Evolutionary conservation across 2,113 vertebrate species (phyloP), one percentile per base, ranked within the genome.

Genomic region (Alethe castanea): DNA sequence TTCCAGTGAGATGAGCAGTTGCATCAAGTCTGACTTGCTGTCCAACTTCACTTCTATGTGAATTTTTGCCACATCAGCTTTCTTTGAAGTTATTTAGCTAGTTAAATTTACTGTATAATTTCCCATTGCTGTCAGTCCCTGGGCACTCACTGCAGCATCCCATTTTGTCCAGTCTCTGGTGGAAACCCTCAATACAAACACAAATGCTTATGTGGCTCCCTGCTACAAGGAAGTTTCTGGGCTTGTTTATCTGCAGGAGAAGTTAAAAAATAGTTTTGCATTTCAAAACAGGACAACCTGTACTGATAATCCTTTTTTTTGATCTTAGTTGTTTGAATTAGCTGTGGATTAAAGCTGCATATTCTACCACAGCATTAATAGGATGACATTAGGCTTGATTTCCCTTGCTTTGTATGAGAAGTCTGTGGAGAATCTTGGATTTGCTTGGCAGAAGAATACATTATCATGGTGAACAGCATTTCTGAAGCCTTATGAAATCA

Each of bases 291-390:
- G 60, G 22, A 60, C 77, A 83, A 59, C 69, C 28, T 94, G 52
- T 79, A 74, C 65, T 48, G 69, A 53, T 74, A 80, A 80, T 33
- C 11, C 23, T 44, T 61, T 92, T 92, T 89, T 88, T 86, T 28
- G 54, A 62, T 90, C 64, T 88, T 67, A 25, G 47, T 84, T 94
- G 65, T 91, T 89, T 81, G 81, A 81, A 81, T 89, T 81, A 72
- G 36, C 42, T 69, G 57, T 60, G 57, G 62, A 65, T 95, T 95
- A 86, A 92, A 92, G 48, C 64, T 79, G 40, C 73, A 25, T 66
- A 64, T 89, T 17, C 72, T 88, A 40, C 56, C 65, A n/a, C 3
- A 15, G 67, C 91, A 74, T 81, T 92, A 86, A 76, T 45, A 67
- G 70, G 50, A 52, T 94, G 78, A 70, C 0, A 1, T 72, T 91